A percentile compares a stretch with the other conserved stretches of the same genome.
Conservation (phyloP, 2,888 invertebrate species). For the Galerucella calmariensis region DNA sequence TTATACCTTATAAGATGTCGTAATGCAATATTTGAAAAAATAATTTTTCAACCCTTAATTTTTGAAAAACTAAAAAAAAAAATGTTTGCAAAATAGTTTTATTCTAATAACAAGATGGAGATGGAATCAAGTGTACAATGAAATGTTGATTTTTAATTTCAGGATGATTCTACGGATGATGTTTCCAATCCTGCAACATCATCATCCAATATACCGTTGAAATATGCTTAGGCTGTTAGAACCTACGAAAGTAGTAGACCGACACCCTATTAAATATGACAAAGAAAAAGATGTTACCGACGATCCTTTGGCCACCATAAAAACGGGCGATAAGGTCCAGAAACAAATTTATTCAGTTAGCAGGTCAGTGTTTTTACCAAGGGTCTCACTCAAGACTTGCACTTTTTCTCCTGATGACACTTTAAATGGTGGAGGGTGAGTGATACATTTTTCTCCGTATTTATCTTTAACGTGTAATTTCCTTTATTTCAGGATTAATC, state of each 20-base stretch:
- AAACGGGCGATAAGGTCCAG: conserved; percentile 56
- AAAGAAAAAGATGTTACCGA: conserved; percentile 58
- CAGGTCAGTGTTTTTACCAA: conserved; percentile 68
- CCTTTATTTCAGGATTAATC: conserved; percentile 60
- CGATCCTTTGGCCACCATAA: conserved; percentile 68
- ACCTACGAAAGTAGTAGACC: conserved; percentile 52
- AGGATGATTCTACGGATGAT: conserved; percentile 12
- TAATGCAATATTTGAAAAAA: too few relatives aligned
- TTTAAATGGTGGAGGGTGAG: conserved; percentile 54
- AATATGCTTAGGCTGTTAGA: conserved; percentile 61
- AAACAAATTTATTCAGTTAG: conserved; percentile 68
- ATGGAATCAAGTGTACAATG: neutral
- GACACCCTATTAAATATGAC: conserved; percentile 35
- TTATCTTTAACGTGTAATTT: neutral
- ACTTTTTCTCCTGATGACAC: conserved; percentile 42
- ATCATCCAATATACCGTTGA: conserved; percentile 16
- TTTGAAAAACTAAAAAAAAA: too few relatives aligned
- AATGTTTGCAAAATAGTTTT: too few relatives aligned
- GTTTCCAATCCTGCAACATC: neutral
- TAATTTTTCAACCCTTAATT: too few relatives aligned
- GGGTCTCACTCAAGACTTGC: conserved; percentile 58
- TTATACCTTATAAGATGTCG: too few relatives aligned
- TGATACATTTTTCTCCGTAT: conserved; percentile 25
- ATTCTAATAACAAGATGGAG: too few relatives aligned
- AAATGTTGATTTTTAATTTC: conserved; percentile 17